Conservation (phyloP, 2,113 vertebrate species). For the Sardina pilchardus region DNA sequence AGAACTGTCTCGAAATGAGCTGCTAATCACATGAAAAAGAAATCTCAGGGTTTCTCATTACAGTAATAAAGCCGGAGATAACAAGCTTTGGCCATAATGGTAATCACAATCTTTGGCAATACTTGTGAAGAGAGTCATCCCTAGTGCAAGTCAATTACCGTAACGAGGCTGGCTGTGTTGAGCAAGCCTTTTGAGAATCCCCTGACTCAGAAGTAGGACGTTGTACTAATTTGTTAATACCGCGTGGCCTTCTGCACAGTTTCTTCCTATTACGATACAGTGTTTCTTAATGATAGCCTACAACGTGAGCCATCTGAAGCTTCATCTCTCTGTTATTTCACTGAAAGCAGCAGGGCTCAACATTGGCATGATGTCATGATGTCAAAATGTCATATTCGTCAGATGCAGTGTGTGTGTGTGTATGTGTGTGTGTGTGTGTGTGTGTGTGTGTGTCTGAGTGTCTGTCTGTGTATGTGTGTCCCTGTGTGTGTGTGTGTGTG, state of each 20-base stretch:
- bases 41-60: neutral
- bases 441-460: neutral
- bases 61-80: neutral
- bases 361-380: too few species aligned
- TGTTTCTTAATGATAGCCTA: neutral
- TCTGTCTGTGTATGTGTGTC: constrained; percentile 26
- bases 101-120: neutral
- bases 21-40: neutral
- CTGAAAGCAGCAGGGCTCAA: neutral
- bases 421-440: too few species aligned
- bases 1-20: neutral
- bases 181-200: neutral
- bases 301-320: neutral
- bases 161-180: neutral
- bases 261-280: too few species aligned
- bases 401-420: neutral
- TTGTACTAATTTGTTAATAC: neutral
- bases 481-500: constrained; percentile 38
- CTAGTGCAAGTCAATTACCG: neutral
- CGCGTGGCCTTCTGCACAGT: neutral
- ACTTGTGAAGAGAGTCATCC: neutral
- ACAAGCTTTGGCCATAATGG: neutral
- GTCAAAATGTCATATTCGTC: too few species aligned
- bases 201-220: neutral
- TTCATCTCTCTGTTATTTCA: neutral